Evolutionary conservation across 2,888 invertebrate species (phyloP).

Genomic region (Ligdia adustata): DNA sequence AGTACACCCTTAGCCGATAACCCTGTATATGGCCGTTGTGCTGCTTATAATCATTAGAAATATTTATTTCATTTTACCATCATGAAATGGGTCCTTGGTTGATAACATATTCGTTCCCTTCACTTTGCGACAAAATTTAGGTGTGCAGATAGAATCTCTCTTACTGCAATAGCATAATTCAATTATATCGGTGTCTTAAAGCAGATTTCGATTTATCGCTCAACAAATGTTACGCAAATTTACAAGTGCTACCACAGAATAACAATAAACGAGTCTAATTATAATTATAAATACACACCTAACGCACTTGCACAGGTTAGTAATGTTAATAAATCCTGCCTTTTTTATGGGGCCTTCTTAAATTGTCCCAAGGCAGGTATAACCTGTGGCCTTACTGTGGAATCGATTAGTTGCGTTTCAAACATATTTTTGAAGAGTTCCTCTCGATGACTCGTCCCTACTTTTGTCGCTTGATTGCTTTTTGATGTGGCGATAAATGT

Average conservation of each 20-base stretch:
- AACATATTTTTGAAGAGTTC: conserved; percentile 60
- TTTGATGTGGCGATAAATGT: conserved; percentile 82
- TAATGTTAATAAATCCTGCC: conserved; percentile 49
- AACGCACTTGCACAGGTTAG: conserved; percentile 43
- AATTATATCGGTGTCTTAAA: conserved; percentile 36
- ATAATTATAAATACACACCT: conserved; percentile 31
- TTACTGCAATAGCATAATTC: conserved; percentile 34
- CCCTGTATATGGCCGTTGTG: conserved; percentile 18
- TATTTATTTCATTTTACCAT: conserved; percentile 19
- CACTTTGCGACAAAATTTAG: conserved; percentile 28
- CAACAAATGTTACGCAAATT: conserved; percentile 36
- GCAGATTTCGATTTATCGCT: conserved; percentile 34
- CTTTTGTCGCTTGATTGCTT: conserved; percentile 81
- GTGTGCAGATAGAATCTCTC: conserved; percentile 34
- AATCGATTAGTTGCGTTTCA: conserved; percentile 73
- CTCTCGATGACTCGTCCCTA: conserved; percentile 65
- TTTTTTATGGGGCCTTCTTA: conserved; percentile 57
- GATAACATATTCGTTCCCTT: conserved; percentile 30
- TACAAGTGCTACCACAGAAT: conserved; percentile 22
- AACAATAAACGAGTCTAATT: conserved; percentile 35
- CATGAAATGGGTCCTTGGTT: conserved; percentile 33
- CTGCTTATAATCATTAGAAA: no score
- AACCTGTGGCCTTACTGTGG: conserved; percentile 57
- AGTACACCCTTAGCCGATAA: no score
- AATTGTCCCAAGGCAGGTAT: conserved; percentile 59